Percentiles rank a stretch among this genome's conserved stretches.
Conservation (phyloP, 2,888 invertebrate genomes). For the Caenorhabditis doughertyi region DNA sequence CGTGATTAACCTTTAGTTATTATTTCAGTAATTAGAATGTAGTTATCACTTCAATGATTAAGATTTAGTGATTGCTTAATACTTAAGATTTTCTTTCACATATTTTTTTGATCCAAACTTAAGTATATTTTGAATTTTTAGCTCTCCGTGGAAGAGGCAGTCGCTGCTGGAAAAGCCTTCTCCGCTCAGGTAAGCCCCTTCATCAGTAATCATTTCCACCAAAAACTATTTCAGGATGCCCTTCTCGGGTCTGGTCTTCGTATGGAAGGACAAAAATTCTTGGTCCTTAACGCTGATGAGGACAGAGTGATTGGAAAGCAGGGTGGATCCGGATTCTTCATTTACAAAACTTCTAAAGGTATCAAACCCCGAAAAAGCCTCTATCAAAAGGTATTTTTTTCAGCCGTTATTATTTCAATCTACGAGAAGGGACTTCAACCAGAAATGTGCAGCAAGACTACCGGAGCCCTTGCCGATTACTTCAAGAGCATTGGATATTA, state of each 20-base stretch:
- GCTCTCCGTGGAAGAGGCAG: conserved; percentile 75
- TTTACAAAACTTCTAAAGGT: conserved; percentile 82
- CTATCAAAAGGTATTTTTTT: background rate
- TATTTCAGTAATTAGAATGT: no score
- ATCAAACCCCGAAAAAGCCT: background rate
- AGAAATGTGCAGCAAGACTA: conserved; percentile 81
- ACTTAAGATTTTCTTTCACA: no score
- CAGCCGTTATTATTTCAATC: conserved; percentile 82
- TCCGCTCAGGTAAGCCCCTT: conserved; percentile 47
- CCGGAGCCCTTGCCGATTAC: conserved; percentile 82
- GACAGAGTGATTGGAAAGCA: conserved; percentile 83
- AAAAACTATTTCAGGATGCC: conserved; percentile 63
- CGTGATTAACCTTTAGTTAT: no score
- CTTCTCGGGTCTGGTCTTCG: conserved; percentile 79
- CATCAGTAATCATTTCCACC: background rate
- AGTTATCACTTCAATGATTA: no score
- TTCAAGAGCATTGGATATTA: conserved; percentile 81
- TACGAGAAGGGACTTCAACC: conserved; percentile 82
- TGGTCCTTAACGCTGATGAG: conserved; percentile 79
- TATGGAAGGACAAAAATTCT: conserved; percentile 82
- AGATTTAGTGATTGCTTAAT: no score
- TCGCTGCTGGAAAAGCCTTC: conserved; percentile 78
- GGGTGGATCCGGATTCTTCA: conserved; percentile 81
- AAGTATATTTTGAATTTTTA: conserved; percentile 27
- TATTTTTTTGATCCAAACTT: background rate